Conservation (phyloP, 2,888 invertebrate species). For the Aleiodes leptofemur region DNA sequence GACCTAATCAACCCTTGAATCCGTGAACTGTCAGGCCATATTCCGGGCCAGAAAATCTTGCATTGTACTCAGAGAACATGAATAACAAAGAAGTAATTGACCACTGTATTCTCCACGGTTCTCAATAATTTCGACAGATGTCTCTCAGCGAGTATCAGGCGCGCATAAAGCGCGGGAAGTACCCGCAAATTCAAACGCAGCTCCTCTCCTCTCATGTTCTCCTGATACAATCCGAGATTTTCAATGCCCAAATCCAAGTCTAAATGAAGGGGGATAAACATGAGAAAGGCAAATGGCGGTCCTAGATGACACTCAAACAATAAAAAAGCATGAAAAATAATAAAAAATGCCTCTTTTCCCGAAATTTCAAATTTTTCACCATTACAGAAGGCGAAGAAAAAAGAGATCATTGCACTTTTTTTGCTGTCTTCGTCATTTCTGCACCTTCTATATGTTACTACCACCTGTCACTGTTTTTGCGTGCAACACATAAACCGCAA, state of each 20-base stretch:
- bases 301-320: conserved; percentile 16
- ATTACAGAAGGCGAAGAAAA: not conserved
- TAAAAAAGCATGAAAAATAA: not conserved
- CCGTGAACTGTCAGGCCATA: conserved; percentile 22
- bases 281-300: conserved; percentile 32
- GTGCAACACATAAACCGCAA: conserved; percentile 13
- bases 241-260: conserved; percentile 55
- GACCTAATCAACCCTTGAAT: conserved; percentile 20
- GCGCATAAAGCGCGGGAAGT: not conserved
- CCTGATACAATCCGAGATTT: conserved; percentile 52
- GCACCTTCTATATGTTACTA: conserved; percentile 13
- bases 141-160: conserved; percentile 16
- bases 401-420: not conserved
- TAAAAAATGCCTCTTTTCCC: conserved; percentile 26
- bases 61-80: not conserved
- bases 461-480: conserved; percentile 32
- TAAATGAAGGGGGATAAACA: conserved; percentile 20
- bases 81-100: not conserved
- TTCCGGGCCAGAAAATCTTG: conserved; percentile 37
- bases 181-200: not conserved
- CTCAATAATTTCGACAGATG: conserved; percentile 30
- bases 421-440: not conserved
- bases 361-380: conserved; percentile 27
- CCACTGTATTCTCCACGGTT: not conserved
- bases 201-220: not conserved